Evolutionary conservation across 2,888 invertebrate genomes (phyloP), one percentile per base, ranked within the genome.

Genomic region (Alentia gelatinosa): DNA sequence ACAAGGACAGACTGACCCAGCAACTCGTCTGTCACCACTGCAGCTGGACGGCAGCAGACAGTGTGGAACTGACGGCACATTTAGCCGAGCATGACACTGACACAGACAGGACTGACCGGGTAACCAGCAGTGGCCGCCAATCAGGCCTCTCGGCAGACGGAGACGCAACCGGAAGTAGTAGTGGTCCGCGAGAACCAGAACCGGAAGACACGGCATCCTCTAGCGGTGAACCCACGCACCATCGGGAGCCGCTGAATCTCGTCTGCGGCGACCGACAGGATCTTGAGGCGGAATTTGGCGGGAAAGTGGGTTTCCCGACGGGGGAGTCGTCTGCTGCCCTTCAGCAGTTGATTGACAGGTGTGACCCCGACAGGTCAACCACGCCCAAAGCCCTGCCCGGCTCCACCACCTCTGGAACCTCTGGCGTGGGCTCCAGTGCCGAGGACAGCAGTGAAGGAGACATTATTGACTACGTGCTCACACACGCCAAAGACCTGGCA

Each of bases 221-320:
- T 30, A 42, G 33, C 7, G 86, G 86, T 12, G 84, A 40, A 23
- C 42, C 86, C 0, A 30, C 26, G 19, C 3, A 5, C 26, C 79
- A 79, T 39, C 19, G 86, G 19, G 98, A 96, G 98, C 98, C 93
- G 98, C 98, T 96, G 98, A 98, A 89, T 23, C 89, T 89, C 0
- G 89, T 89, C 35, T 89, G 89, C 35, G 89, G 89, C 7, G 68
- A 86, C 86, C 23, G 86, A 23, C 42, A 33, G 19, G 47, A 74
- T 1, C 9, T 47, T 42, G 89, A 74, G 9, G 0, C 42, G 30
- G 90, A 79, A 1, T 35, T 37, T 42, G 35, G 56, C 7, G 35
- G 56, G 30, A 90, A 88, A 56, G 7, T 40, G 26, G 74, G 42
- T 26, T 26, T 42, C 26, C n/a, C 74, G 26, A 19, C 90, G 9